phyloP scores from a whole-genome alignment of 1,140 invertebrate genomes.

The Rhopalosiphum maidis region DNA sequence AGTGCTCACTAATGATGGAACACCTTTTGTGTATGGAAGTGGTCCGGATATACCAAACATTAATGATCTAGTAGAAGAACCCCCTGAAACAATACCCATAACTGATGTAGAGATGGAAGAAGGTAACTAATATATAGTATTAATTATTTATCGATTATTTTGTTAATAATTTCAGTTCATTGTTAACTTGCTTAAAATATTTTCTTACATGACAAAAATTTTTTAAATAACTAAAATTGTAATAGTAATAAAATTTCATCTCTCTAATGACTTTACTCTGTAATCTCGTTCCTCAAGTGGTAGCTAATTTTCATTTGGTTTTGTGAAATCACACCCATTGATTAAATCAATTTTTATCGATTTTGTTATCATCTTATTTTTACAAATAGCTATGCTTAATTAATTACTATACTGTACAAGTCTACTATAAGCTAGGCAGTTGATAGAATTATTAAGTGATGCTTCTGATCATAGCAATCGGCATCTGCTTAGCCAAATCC shows the following conservation, averaged over 20 bases:
- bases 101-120: slow-evolving; percentile 72
- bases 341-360: neutral
- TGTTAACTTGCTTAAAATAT: neutral
- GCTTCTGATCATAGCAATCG: too few species aligned
- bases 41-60: neutral
- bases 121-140: slow-evolving; percentile 63
- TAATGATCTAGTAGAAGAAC: neutral
- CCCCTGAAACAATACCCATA: slow-evolving; percentile 64
- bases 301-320: too few species aligned
- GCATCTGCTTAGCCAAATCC: too few species aligned
- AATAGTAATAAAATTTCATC: neutral
- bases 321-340: neutral
- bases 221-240: neutral
- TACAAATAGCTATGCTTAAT: too few species aligned
- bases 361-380: too few species aligned
- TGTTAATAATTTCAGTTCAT: neutral
- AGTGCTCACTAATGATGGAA: slow-evolving; percentile 2
- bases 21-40: neutral
- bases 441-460: too few species aligned
- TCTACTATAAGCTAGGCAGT: neutral
- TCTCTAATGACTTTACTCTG: neutral
- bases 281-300: too few species aligned
- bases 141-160: neutral
- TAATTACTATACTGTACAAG: neutral
- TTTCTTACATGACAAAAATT: neutral